Base-by-base conservation (phyloP, 2,888 invertebrate species). In the Ochlodes sylvanus region DNA sequence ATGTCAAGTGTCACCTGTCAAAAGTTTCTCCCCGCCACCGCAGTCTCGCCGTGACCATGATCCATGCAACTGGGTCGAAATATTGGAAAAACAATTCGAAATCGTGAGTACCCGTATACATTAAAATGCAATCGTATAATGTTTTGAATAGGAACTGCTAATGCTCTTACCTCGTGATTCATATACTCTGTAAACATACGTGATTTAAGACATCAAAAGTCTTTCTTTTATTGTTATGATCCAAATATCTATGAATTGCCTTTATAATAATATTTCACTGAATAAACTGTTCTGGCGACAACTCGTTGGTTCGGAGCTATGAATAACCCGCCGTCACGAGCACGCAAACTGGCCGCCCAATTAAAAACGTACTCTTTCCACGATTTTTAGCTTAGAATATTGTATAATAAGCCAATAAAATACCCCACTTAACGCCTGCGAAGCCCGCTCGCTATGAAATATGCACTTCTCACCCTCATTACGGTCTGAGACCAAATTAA, bases 341-440 rank as follows among this genome's bases (percentile, higher is more conserved):
- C 93, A 93, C 88, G 89, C 92, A 85, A 90, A 87, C 87, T 85
- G 84, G 78, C 84, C 84, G 89, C 89, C 91, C 92, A 93, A 92
- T 92, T 93, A 92, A 93, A 93, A 92, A 89, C 90, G 87, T 91
- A 90, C 93, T 92, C 92, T 90, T 91, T 92, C 89, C 90, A 89
- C 90, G 87, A 93, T 90, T 92, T 92, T 92, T 90, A 93, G 92
- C 92, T 93, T 92, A 92, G 92, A 90, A 92, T 92, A 91, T 93
- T 91, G 92, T 90, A 93, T 93, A 93, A 93, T 93, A 93, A 91
- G 89, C 91, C 92, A 86, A 92, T 93, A 93, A 93, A 93, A 90
- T 92, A 93, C 90, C 90, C 89, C 92, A 89, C 92, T 92, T 91
- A 89, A 89, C 88, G 91, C 90, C 88, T 77, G 82, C 80, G 80